phyloP scores from a whole-genome alignment of 2,797 vertebrate species.

The Heterohyrax brucei region DNA sequence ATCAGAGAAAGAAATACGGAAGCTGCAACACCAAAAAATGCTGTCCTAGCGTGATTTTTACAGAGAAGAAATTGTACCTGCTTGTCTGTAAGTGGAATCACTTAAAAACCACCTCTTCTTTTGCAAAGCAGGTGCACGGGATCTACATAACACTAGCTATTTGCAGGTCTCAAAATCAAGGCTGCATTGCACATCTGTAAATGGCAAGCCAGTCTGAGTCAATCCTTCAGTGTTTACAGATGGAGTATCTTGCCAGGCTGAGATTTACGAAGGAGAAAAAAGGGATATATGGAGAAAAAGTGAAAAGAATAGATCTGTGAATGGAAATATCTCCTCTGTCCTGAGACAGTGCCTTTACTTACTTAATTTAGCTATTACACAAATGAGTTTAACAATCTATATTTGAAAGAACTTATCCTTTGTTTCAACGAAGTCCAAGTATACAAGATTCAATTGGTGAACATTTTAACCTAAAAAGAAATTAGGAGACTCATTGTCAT shows the following conservation, averaged over 20 bases:
- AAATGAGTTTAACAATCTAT: neutral
- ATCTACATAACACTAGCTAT: too few species aligned
- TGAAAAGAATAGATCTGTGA: neutral
- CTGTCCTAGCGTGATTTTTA: too few species aligned
- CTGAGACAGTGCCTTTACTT: neutral
- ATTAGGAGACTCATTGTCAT: neutral
- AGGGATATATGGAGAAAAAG: neutral
- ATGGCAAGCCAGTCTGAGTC: too few species aligned
- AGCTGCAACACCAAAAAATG: too few species aligned
- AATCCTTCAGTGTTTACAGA: neutral
- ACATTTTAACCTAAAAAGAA: neutral
- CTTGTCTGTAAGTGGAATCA: too few species aligned
- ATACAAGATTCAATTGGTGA: neutral
- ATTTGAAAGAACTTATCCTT: slow-evolving; percentile 5
- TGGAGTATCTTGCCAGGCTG: too few species aligned
- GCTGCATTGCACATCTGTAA: too few species aligned
- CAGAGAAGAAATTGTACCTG: too few species aligned
- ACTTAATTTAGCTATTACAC: slow-evolving; percentile 16
- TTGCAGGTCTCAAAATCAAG: too few species aligned
- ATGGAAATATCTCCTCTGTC: neutral
- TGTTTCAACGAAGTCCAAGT: neutral
- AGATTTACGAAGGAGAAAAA: neutral
- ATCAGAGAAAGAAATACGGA: neutral
- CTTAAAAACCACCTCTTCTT: too few species aligned
- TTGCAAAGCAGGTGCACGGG: too few species aligned